phyloP scores from a whole-genome alignment of 1,140 invertebrate genomes.

The Apis cerana region DNA sequence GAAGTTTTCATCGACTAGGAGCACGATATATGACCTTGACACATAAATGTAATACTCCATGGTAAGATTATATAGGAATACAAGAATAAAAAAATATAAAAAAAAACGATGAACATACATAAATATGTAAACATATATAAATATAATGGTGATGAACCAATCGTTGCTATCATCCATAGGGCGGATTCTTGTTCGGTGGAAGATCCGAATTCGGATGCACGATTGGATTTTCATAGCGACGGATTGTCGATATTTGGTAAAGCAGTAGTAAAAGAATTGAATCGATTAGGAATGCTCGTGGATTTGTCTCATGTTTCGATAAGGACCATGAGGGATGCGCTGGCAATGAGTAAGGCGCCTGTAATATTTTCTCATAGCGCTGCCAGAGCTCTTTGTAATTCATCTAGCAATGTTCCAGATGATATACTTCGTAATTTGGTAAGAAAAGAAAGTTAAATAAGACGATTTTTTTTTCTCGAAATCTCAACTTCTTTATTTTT shows the following conservation, averaged over 20 bases:
- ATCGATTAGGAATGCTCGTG: constrained; percentile 96
- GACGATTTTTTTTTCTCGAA: background rate
- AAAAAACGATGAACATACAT: background rate
- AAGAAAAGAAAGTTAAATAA: constrained; percentile 57
- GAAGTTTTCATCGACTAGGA: constrained; percentile 91
- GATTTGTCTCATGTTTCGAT: constrained; percentile 95
- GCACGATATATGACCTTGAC: constrained; percentile 93
- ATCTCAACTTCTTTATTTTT: background rate
- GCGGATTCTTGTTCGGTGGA: constrained; percentile 82
- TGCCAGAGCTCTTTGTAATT: constrained; percentile 92
- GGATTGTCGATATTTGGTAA: constrained; percentile 88
- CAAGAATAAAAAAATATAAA: background rate
- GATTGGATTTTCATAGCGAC: constrained; percentile 82
- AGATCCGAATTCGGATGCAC: constrained; percentile 79
- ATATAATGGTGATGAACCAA: background rate
- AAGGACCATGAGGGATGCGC: constrained; percentile 91
- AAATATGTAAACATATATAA: background rate
- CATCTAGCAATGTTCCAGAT: constrained; percentile 93
- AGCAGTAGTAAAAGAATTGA: constrained; percentile 92
- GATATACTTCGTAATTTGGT: constrained; percentile 91
- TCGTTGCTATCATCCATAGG: constrained; percentile 68
- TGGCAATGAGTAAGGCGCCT: constrained; percentile 91
- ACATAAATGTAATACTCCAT: constrained; percentile 93
- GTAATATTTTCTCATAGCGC: constrained; percentile 97
- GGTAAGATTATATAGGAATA: constrained; percentile 81